Conservation (phyloP, 64 coral and sea anemone species). For the Porites australiensis region DNA sequence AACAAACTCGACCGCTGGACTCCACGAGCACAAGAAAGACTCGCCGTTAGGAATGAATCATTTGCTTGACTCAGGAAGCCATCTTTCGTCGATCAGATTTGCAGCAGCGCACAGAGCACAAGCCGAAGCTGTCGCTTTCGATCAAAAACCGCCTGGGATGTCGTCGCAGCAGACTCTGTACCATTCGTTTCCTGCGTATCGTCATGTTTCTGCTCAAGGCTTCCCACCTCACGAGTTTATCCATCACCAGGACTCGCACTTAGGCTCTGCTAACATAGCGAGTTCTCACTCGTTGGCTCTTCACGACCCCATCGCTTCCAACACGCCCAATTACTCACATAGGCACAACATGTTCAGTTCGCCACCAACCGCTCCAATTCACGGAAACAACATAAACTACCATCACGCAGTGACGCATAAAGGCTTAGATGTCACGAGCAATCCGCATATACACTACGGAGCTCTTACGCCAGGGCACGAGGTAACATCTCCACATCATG, state of each 20-base stretch:
- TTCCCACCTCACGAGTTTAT: conserved; percentile 89
- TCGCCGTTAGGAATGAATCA: conserved; percentile 89
- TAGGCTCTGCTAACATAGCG: conserved; percentile 66
- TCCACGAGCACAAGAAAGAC: conserved; percentile 81
- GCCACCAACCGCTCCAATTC: conserved; percentile 74
- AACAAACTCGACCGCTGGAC: conserved; percentile 63
- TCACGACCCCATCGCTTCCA: conserved; percentile 84
- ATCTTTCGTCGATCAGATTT: conserved; percentile 88
- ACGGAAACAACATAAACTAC: conserved; percentile 94
- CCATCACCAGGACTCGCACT: conserved; percentile 92
- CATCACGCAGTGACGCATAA: conserved; percentile 89
- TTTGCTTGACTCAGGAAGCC: conserved; percentile 82
- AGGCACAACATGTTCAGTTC: conserved; percentile 90
- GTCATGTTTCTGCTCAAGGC: conserved; percentile 85
- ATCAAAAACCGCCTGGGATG: conserved; percentile 94
- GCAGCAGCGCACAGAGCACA: conserved; percentile 77
- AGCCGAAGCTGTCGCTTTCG: conserved; percentile 86
- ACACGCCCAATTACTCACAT: conserved; percentile 85
- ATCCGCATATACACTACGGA: conserved; percentile 73
- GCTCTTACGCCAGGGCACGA: conserved; percentile 81
- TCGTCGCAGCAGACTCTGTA: conserved; percentile 91
- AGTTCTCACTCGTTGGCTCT: conserved; percentile 87
- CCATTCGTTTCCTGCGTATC: conserved; percentile 96
- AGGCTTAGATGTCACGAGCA: conserved; percentile 75
- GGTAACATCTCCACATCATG: conserved; percentile 77